Evolutionary conservation across 2,113 vertebrate genomes (phyloP).

Genomic region (Herpetotheres cachinnans): DNA sequence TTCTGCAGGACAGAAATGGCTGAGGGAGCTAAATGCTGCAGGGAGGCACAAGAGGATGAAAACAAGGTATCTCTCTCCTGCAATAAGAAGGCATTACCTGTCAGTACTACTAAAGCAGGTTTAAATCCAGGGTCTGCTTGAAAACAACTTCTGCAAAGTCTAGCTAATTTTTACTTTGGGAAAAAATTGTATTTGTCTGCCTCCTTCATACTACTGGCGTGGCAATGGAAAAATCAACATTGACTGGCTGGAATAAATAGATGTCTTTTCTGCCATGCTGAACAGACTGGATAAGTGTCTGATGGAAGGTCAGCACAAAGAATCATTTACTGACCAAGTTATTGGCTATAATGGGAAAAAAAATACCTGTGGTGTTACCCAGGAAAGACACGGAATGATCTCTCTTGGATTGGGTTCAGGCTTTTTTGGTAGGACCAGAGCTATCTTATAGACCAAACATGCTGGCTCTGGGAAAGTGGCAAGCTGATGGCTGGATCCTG

Average conservation of each 20-base stretch:
- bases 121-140: neutral
- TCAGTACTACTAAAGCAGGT: neutral
- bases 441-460: neutral
- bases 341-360: neutral
- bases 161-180: neutral
- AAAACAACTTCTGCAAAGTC: neutral
- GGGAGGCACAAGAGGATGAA: neutral
- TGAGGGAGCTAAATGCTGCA: fast-evolving
- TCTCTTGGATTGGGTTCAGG: neutral
- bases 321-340: neutral
- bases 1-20: neutral
- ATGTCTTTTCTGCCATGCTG: neutral
- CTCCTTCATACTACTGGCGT: neutral
- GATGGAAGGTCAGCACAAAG: neutral
- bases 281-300: neutral
- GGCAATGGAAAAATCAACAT: neutral
- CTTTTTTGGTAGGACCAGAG: neutral
- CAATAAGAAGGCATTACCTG: neutral
- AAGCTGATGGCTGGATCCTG: neutral
- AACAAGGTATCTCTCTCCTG: neutral
- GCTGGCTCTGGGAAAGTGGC: neutral
- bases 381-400: neutral
- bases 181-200: neutral
- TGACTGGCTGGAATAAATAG: neutral
- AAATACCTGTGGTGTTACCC: neutral